Percentiles rank a stretch among this genome's conserved stretches.
Evolutionary conservation across 2,888 invertebrate species (phyloP).

Genomic region (Lutraria lutraria): DNA sequence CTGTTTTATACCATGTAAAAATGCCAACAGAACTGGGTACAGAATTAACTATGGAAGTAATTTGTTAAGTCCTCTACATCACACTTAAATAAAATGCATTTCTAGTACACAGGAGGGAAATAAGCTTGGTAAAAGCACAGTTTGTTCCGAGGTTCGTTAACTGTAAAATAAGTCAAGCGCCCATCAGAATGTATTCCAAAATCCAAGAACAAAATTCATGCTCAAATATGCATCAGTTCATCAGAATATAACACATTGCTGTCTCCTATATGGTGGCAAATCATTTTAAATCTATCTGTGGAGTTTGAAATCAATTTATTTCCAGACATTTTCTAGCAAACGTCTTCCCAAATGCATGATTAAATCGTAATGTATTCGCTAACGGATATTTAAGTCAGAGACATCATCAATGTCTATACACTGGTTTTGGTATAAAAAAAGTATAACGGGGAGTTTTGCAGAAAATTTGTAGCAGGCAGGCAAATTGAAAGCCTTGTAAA

Average conservation of each 20-base stretch:
- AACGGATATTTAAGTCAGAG: conserved; percentile 25
- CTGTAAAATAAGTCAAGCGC: background rate
- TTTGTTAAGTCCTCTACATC: too few species aligned
- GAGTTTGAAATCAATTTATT: conserved; percentile 37
- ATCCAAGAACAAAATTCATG: background rate
- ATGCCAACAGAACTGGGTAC: too few species aligned
- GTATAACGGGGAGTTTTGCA: background rate
- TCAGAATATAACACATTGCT: background rate
- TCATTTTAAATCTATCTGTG: conserved; percentile 8
- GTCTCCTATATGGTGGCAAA: conserved; percentile 2
- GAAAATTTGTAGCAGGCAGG: background rate
- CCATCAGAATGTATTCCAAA: background rate
- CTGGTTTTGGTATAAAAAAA: background rate
- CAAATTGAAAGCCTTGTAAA: background rate
- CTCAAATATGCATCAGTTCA: conserved; percentile 20
- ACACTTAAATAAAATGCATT: too few species aligned
- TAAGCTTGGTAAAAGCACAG: background rate
- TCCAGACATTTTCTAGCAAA: conserved; percentile 33
- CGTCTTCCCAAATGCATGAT: conserved; percentile 37
- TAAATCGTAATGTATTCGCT: conserved; percentile 27
- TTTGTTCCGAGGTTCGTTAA: background rate
- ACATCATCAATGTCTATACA: background rate
- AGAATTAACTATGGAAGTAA: too few species aligned
- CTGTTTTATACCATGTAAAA: too few species aligned
- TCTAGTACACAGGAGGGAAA: too few species aligned